Base-by-base conservation (phyloP, 2,113 vertebrate genomes). In the Colistium nudipinnis region DNA sequence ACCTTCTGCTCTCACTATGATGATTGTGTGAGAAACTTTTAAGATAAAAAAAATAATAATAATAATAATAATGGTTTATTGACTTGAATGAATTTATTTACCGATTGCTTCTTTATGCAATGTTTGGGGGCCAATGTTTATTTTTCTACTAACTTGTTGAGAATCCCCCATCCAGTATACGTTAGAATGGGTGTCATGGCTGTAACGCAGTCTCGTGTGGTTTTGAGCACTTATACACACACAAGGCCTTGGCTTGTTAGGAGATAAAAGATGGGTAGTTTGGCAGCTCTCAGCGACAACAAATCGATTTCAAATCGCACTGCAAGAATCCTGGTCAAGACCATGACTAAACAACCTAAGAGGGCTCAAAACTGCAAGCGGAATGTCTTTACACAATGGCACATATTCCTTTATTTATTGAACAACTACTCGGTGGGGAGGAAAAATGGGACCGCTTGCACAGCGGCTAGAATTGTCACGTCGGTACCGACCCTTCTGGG, bases 91-190 rank as follows among this genome's bases (percentile, higher is more conserved):
- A 87, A 85, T 91, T 91, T 78, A 88, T 92, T 92, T 90, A 86
- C 81, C 55, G 80, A 89, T 83, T 86, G 87, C 88, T 92, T 88
- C 87, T 93, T 94, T 93, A 92, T 93, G 92, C 91, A 93, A 93
- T 86, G 91, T 89, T 2, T 91, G 85, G 85, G 48, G 75, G 77
- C 90, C 90, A 87, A 93, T 89, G 89, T 93, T 94, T 93, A 93
- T 93, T 94, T 93, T 94, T 92, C 88, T 93, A 94, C 91, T 77
- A 77, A 91, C 88, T 76, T 83, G 80, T 87, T 85, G 81, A 87
- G 80, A 80, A 74, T 83, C 80, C 80, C 84, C 80, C 80, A 78
- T 70, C 86, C 68, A 62, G 83, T 88, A 86, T 87, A 70, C 87
- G 87, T 87, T 82, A 74, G 88, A 83, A 77, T 85, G 85, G 70